Evolutionary conservation across 2,797 vertebrate genomes (phyloP), one percentile per base, ranked within the genome.

Genomic region (Gephyroberyx darwinii): DNA sequence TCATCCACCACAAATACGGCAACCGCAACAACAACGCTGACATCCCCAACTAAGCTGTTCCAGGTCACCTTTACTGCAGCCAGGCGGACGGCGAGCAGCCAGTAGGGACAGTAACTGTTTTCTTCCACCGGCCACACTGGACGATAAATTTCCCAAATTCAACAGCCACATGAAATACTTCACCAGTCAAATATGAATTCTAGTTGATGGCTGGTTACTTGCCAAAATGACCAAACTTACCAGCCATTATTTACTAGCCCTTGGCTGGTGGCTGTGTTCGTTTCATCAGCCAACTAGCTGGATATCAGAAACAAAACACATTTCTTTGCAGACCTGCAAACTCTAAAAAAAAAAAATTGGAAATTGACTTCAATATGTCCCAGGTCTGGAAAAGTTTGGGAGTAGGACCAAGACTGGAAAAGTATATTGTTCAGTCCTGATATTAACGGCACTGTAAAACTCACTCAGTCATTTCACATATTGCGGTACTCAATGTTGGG

Each of bases 1-100:
- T 98, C 84, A 96, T 99, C 90, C 97, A 99, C 90, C 96, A 99
- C 88, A 99, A 98, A 93, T 99, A 98, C 0, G 96, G 96, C 88
- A 98, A 94, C 84, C 95, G 96, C 88, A 98, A 94, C 93, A 97
- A 91, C 91, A 98, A 94, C 26, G 95, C 95, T 72, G 94, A 81
- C 78, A 87, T 85, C 39, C 66, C 86, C 4, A 85, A 85, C 78
- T 89, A 79, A 85, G 52, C 4, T 13, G 1, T 41, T 58, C 70
- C 59, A 14, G 68, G 45, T 74, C 57, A 0, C 31, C 58, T 56
- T 59, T 2, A 12, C 59, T 16, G 51, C 22, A 31, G 58, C 0
- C 39, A 9, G 10, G 8, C 10, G 2, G 12, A 26, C 26, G 26
- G 26, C 2, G 1, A 26, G 26, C 26, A 26, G 26, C 26, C 26